Evolutionary conservation across 1,140 invertebrate species (phyloP), one percentile per base, ranked within the genome.

Genomic region (Copidosoma floridanum): DNA sequence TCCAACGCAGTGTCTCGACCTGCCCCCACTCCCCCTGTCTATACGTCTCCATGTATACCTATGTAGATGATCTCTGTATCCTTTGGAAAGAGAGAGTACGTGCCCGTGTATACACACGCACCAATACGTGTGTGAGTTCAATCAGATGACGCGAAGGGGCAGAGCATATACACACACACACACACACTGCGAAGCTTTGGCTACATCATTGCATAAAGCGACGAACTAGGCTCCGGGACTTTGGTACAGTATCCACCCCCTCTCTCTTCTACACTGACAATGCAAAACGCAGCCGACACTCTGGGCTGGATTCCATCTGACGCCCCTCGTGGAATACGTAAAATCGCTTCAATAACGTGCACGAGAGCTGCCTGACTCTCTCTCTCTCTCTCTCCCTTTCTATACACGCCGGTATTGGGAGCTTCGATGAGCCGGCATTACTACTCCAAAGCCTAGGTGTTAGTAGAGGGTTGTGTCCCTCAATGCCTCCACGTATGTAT

Each of bases 151-250:
- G 37, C 6, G 16, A 2, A 14, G 41, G 43, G 20, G 38, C 4
- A 10, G 26, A 24, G 16, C 11, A 64, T 65, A n/a, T n/a, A n/a
- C n/a, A n/a, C n/a, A n/a, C n/a, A n/a, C n/a, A n/a, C n/a, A n/a
- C n/a, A n/a, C n/a, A n/a, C n/a, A n/a, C 69, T 66, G 61, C 57
- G 66, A 67, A 72, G 71, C 70, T 71, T 71, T 41, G 53, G 54
- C 51, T 59, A 66, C 66, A 57, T 23, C 41, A 40, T 38, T 48
- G 58, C 66, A 61, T 29, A 41, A 29, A 50, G 32, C 23, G 23
- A 47, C 43, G 32, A 46, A n/a, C n/a, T n/a, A n/a, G 60, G 57
- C 65, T 61, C 51, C 59, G 61, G 50, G 62, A 65, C 63, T 64
- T 68, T 58, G 60, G 56, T 59, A 57, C 61, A 58, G 56, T 57